Conservation (phyloP, 2,113 vertebrate species). For the Gymnogyps californianus region DNA sequence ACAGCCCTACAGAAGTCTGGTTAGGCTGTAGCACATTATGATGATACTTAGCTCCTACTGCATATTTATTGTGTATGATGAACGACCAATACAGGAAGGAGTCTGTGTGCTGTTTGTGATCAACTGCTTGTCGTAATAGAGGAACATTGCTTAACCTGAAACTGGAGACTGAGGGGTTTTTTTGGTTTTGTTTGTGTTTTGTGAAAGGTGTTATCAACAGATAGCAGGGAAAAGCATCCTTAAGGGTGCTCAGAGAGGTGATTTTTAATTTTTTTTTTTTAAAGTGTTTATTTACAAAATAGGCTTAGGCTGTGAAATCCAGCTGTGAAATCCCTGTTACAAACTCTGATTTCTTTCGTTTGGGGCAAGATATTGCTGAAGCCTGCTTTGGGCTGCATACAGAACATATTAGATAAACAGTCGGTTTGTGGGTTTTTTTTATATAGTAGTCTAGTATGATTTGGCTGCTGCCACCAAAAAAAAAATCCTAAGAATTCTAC, state of each 20-base stretch:
- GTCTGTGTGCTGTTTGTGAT: neutral
- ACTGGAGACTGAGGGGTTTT: neutral
- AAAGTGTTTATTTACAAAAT: neutral
- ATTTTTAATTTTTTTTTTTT: neutral
- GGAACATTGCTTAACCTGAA: neutral
- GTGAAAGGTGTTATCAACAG: neutral
- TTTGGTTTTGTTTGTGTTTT: neutral
- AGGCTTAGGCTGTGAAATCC: neutral
- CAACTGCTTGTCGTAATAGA: neutral
- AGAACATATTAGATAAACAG: neutral
- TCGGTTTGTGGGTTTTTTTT: neutral
- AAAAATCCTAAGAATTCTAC: neutral
- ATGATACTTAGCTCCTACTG: neutral
- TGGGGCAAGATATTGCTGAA: neutral
- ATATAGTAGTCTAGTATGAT: neutral
- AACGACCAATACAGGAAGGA: too few species aligned
- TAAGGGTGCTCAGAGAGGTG: neutral
- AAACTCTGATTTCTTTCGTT: neutral
- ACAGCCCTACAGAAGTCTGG: neutral
- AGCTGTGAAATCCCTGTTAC: neutral
- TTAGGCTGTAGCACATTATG: neutral
- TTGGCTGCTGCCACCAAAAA: neutral
- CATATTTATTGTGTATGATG: fast-evolving
- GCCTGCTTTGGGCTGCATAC: neutral
- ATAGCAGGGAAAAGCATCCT: neutral